phyloP scores from a whole-genome alignment of 2,888 invertebrate genomes.

The Thymelicus lineola region DNA sequence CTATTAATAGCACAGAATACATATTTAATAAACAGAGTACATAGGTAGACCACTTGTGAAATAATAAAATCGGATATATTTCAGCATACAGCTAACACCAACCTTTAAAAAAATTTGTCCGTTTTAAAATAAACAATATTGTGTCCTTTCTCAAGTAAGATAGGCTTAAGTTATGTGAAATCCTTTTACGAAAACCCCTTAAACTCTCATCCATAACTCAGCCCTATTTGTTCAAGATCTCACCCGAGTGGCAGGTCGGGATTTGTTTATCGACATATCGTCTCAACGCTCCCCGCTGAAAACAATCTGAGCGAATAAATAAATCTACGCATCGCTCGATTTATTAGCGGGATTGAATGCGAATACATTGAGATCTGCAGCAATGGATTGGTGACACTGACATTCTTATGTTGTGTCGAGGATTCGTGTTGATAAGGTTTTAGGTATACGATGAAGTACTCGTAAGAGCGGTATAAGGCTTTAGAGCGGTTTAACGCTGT shows the following conservation, averaged over 20 bases:
- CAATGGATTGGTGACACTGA: not conserved
- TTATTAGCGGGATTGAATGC: conserved; percentile 20
- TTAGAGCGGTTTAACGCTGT: not conserved
- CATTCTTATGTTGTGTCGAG: not conserved
- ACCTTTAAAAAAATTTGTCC: too few species aligned
- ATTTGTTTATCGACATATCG: conserved; percentile 32
- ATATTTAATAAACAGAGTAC: too few species aligned
- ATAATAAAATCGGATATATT: too few species aligned
- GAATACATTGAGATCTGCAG: not conserved
- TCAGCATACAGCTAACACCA: too few species aligned
- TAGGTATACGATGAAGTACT: too few species aligned
- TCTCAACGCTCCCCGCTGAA: conserved; percentile 9
- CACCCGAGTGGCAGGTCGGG: not conserved
- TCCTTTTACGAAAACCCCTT: conserved; percentile 4
- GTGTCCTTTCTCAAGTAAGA: not conserved
- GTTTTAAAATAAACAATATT: too few species aligned
- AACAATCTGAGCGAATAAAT: conserved; percentile 14
- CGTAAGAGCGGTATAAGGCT: too few species aligned
- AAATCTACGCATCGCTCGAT: conserved; percentile 1
- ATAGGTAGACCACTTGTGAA: too few species aligned
- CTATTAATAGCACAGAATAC: too few species aligned
- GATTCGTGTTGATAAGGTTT: not conserved
- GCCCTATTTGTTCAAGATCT: not conserved
- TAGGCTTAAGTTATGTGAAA: not conserved
- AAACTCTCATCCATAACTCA: not conserved